Conservation (phyloP, 2,888 invertebrate species). For the Drosophila lutescens region DNA sequence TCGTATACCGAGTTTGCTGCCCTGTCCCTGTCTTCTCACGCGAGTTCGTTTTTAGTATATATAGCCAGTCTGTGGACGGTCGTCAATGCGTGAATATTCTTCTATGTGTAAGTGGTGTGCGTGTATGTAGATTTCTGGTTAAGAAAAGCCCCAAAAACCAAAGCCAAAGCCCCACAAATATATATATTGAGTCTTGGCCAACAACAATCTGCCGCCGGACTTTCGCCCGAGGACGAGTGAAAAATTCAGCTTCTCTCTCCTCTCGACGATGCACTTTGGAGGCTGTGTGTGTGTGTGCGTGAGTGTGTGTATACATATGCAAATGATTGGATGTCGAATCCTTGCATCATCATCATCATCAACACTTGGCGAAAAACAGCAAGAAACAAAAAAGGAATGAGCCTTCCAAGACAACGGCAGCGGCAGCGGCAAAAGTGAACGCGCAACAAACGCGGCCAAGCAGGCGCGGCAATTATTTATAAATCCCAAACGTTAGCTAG, state of each 20-base stretch:
- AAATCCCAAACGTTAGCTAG: conserved; percentile 25
- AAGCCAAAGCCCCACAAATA: conserved; percentile 25
- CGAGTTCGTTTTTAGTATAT: conserved; percentile 78
- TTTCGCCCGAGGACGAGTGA: conserved; percentile 45
- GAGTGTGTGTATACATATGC: conserved; percentile 63
- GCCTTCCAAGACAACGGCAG: conserved; percentile 46
- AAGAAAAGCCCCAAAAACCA: conserved; percentile 48
- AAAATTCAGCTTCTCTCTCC: conserved; percentile 47
- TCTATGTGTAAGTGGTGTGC: conserved; percentile 80
- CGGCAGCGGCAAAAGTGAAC: conserved; percentile 28
- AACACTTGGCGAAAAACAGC: conserved; percentile 58
- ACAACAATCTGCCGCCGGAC: conserved; percentile 55
- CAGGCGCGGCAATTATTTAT: conserved; percentile 48
- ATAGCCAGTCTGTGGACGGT: conserved; percentile 79
- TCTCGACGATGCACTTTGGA: conserved; percentile 40
- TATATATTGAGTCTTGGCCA: conserved; percentile 30
- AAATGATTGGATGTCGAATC: conserved; percentile 67
- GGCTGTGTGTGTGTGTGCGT: conserved; percentile 28
- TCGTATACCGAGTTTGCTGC: conserved; percentile 75
- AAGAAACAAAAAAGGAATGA: conserved; percentile 39
- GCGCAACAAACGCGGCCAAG: conserved; percentile 36
- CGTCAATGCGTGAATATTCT: conserved; percentile 79
- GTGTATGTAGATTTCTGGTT: conserved; percentile 62
- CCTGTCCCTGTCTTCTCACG: conserved; percentile 60
- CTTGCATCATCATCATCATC: conserved; percentile 64